Base-by-base conservation (phyloP, 2,888 invertebrate species). In the Nebria salina region DNA sequence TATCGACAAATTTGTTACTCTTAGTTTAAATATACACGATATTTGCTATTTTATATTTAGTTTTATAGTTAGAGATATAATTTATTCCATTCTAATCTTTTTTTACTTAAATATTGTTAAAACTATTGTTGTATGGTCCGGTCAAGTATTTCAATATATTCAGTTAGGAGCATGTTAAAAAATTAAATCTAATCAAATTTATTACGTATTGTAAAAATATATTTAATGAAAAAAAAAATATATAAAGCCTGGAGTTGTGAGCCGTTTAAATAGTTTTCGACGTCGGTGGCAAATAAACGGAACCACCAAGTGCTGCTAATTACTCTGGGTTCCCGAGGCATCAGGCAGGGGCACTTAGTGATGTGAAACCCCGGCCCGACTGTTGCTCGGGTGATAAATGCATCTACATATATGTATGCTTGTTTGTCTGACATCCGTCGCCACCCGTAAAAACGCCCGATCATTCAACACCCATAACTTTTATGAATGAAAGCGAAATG, bases 401-500 rank as follows among this genome's bases (percentile, higher is more conserved):
- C 70, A 70, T 54, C 4, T 54, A 54, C 7, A 8, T 20, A 20
- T 20, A 20, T 20, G 20, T 20, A 20, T 20, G 20, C 70, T 11
- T 4, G 25, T 20, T 11, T 11, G 70, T 5, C 70, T 70, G 70
- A 54, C 54, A 54, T 54, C 54, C 54, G 54, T 54, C 70, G 70
- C 70, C 70, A 70, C 25, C 34, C 66, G 78, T 72, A 78, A 54
- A 54, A 78, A 64, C 26, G 73, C 42, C 13, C 25, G 66, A 83
- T 83, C 83, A 83, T 83, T 83, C 83, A 82, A 76, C 77, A 79
- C 13, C 65, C 82, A 78, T 83, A 82, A 82, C 65, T 82, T 84
- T 84, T 83, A 84, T 84, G 84, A 84, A 84, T 84, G 84, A 80
- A 84, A 81, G 83, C 82, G 81, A 83, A 82, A 83, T 84, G 84